Evolutionary conservation across 2,797 vertebrate genomes (phyloP).

Genomic region (Neosalanx taihuensis): DNA sequence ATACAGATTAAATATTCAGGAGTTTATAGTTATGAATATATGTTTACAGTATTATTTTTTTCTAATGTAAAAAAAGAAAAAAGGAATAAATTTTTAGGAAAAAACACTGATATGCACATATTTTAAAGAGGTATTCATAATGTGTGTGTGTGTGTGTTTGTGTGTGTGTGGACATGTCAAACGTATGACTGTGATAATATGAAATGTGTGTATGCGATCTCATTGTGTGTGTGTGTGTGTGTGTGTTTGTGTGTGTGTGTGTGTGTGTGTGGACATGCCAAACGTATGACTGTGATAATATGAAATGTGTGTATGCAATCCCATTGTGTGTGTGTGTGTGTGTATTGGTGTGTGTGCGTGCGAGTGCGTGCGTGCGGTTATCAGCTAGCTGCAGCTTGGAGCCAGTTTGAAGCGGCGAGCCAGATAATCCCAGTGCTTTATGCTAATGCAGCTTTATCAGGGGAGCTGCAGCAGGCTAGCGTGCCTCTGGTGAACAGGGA

Average conservation of each 20-base stretch:
- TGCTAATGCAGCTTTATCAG: constrained; percentile 62
- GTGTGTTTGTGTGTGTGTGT: constrained; percentile 27
- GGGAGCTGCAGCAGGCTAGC: constrained; percentile 61
- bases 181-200: no score
- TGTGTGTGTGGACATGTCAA: constrained; percentile 7
- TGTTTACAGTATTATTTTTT: no score
- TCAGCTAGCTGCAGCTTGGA: constrained; percentile 60
- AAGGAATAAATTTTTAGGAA: no score
- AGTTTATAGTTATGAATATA: no score
- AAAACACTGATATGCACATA: not conserved
- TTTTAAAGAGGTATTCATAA: not conserved
- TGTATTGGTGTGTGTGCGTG: constrained; percentile 31
- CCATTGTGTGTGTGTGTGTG: constrained; percentile 27
- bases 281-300: no score
- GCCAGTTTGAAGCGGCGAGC: constrained; percentile 60
- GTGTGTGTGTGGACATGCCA: constrained; percentile 8
- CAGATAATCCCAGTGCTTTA: constrained; percentile 71
- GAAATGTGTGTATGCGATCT: constrained; percentile 1
- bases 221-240: constrained; percentile 27
- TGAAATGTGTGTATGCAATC: constrained; percentile 1
- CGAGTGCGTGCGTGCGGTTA: constrained; percentile 47
- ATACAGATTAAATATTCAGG: no score
- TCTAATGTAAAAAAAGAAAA: no score
- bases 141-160: constrained; percentile 18
- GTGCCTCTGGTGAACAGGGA: constrained; percentile 54